phyloP scores from a whole-genome alignment of 2,113 vertebrate genomes.

The Toxotes chatareus region DNA sequence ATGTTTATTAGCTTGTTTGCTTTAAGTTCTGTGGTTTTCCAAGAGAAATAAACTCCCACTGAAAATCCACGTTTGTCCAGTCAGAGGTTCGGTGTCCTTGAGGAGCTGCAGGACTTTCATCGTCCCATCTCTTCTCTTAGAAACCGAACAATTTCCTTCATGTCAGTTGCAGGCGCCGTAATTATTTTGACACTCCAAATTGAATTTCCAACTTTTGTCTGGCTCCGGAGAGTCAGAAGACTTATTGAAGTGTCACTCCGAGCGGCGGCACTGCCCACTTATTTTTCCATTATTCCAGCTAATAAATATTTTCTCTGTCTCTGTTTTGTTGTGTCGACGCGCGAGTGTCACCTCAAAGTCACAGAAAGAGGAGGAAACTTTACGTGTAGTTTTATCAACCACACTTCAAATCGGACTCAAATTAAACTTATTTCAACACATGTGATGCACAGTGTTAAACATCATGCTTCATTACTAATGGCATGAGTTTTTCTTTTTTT shows the following conservation, averaged over 20 bases:
- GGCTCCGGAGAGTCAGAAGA: slow-evolving; percentile 15
- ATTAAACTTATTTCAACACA: not conserved
- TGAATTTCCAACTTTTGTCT: slow-evolving; percentile 52
- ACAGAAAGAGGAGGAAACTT: not conserved
- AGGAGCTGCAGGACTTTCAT: slow-evolving; percentile 4
- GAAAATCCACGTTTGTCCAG: not conserved
- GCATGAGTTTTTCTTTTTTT: too few species aligned
- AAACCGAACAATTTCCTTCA: slow-evolving; percentile 28
- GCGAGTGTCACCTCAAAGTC: slow-evolving; percentile 47
- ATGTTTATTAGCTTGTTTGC: not conserved
- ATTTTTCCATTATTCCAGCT: slow-evolving; percentile 55
- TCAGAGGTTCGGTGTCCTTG: slow-evolving; percentile 5
- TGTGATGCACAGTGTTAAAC: too few species aligned
- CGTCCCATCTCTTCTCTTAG: slow-evolving; percentile 7
- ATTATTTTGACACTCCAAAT: slow-evolving; percentile 54
- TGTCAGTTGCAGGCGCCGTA: slow-evolving; percentile 6
- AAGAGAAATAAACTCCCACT: not conserved
- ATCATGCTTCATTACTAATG: too few species aligned
- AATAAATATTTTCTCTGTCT: slow-evolving; percentile 54
- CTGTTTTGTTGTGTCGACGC: slow-evolving; percentile 5
- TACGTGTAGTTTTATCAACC: not conserved
- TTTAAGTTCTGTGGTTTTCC: not conserved
- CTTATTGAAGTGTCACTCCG: slow-evolving; percentile 52
- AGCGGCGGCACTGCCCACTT: slow-evolving; percentile 23
- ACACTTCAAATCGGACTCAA: not conserved